A percentile compares a stretch with the other conserved stretches of the same genome.
These are phyloP conservation scores for Thalassophryne amazonica DNA, from an alignment of 2,797 vertebrate species.

Conservation along the genomic window DNA sequence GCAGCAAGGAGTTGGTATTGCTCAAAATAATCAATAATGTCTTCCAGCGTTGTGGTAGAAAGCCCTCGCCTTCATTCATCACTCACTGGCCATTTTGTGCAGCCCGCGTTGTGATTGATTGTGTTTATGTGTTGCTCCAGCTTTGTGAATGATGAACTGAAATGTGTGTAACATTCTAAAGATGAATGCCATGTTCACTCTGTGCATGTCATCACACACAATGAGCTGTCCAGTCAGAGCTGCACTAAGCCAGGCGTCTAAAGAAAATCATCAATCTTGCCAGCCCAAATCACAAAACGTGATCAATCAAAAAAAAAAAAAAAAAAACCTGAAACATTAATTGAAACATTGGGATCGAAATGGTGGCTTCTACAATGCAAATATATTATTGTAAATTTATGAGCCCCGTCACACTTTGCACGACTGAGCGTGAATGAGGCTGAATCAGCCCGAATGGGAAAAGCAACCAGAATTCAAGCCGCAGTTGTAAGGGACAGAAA, in stretches of 20 bases:
- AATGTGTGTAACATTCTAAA: slow-evolving; percentile 23
- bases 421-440: no score
- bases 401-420: no score
- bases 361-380: no score
- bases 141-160: slow-evolving; percentile 63
- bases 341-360: neutral
- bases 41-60: slow-evolving; percentile 45
- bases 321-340: neutral
- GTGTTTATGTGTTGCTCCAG: slow-evolving; percentile 59
- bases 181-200: slow-evolving; percentile 3
- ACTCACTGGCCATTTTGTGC: slow-evolving; percentile 51
- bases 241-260: neutral
- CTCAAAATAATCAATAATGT: slow-evolving; percentile 55
- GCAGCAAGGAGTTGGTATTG: neutral
- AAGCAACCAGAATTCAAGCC: no score
- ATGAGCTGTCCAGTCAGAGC: neutral
- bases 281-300: neutral
- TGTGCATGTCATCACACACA: neutral
- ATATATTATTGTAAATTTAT: no score
- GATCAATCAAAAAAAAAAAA: no score
- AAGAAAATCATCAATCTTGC: neutral
- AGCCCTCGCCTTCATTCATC: slow-evolving; percentile 49
- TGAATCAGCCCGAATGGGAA: no score
- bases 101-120: slow-evolving; percentile 60
- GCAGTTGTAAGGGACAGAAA: no score